Percentiles rank a stretch among this genome's conserved stretches.
Evolutionary conservation across 2,113 vertebrate genomes (phyloP).

Genomic region (Archilochus colubris): DNA sequence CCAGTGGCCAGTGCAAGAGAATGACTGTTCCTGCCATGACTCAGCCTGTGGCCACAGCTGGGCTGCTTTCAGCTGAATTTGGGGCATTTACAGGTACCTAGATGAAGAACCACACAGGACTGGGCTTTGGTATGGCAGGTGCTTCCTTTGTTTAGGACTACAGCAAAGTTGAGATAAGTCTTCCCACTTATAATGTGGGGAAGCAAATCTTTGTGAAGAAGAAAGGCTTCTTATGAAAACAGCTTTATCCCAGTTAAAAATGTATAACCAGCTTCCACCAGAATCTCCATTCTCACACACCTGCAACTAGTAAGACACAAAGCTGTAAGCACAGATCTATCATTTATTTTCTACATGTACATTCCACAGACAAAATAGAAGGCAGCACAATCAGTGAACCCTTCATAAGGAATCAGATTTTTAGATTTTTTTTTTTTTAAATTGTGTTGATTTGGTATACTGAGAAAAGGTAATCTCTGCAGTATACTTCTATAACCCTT

Average conservation of each 20-base stretch:
- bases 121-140: background rate
- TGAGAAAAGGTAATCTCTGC: background rate
- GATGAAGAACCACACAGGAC: background rate
- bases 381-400: background rate
- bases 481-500: background rate
- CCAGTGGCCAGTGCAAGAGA: accelerated
- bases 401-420: background rate
- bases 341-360: background rate
- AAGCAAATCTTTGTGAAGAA: background rate
- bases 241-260: background rate
- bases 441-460: background rate
- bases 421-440: background rate
- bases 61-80: background rate
- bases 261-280: background rate
- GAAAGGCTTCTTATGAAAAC: background rate
- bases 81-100: background rate
- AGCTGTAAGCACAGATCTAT: background rate
- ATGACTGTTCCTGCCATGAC: background rate
- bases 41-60: background rate
- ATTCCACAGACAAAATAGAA: background rate
- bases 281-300: background rate
- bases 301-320: background rate
- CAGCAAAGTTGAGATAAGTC: background rate
- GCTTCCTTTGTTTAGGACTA: background rate
- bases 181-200: background rate